Percentiles rank a stretch among this genome's conserved stretches.
These are phyloP conservation scores for Vulpes vulpes DNA, from an alignment of 2,113 vertebrate species.

Conservation along the genomic window DNA sequence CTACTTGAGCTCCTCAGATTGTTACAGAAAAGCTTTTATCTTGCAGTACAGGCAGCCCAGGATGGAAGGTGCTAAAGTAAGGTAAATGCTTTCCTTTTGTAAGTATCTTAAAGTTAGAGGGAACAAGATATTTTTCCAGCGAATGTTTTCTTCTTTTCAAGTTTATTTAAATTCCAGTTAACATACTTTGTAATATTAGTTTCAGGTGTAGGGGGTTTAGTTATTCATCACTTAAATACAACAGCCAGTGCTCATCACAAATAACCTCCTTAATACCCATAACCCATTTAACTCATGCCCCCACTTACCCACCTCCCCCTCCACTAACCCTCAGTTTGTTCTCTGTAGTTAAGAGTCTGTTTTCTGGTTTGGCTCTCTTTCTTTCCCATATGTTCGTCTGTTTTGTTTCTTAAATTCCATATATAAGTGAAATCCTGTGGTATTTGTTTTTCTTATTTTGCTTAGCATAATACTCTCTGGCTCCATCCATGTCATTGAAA, in stretches of 20 bases:
- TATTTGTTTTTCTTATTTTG: background rate
- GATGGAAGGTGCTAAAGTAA: background rate
- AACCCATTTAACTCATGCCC: background rate
- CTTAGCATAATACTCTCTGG: background rate
- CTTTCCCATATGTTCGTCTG: background rate
- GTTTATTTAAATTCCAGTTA: background rate
- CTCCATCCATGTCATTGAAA: background rate
- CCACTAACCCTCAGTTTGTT: background rate
- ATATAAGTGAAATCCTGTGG: background rate
- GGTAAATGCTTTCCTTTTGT: constrained; percentile 27
- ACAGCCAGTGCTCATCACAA: background rate
- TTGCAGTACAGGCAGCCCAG: background rate
- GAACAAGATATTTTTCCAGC: background rate
- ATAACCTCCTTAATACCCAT: background rate
- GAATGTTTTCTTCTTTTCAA: background rate
- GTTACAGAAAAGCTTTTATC: constrained; percentile 28
- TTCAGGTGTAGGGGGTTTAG: background rate
- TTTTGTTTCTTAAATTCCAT: background rate
- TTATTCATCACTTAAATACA: background rate
- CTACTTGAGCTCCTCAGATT: constrained; percentile 18
- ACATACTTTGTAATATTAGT: background rate
- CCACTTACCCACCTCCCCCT: background rate
- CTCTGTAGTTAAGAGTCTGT: background rate
- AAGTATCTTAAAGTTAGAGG: background rate
- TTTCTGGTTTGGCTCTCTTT: background rate